Evolutionary conservation across 2,113 vertebrate species (phyloP), one percentile per base, ranked within the genome.

Genomic region (Mandrillus leucophaeus): DNA sequence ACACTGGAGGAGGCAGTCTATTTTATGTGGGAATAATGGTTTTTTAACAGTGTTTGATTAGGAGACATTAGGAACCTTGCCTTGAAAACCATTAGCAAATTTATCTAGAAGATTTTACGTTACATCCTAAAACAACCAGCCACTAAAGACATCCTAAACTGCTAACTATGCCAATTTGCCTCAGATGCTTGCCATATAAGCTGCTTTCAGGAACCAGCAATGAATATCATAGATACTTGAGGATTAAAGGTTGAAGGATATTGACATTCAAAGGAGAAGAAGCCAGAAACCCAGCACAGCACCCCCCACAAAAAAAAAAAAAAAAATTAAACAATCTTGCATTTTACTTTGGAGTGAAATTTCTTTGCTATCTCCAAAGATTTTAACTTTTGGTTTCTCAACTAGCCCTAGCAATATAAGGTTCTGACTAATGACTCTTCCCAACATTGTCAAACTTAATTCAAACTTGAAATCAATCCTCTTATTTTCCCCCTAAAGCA

Each of bases 71-170:
- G 87, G 75, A 90, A 48, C 30, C 25, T 55, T 95, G 95, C 80
- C 81, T 98, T 9, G 4, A 76, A 96, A 88, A 50, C 90, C 57
- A 97, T 85, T 88, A 96, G 76, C 95, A 89, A 95, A 93, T 96
- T 84, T 96, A 96, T 90, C 73, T 90, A 76, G 25, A 93, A 80
- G 55, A 82, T 38, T 93, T 93, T 96, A 93, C 40, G 75, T n/a
- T 88, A 40, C 16, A 45, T 96, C 76, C 80, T 83, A 92, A 96
- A 97, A 79, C 25, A 27, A 73, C 3, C 13, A 84, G 93, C 68
- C 87, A 52, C 61, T 68, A 23, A 92, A 95, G 90, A 55, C 6
- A 92, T 7, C n/a, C 35, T 72, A 55, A 95, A 84, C 61, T 84
- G 94, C 80, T 97, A 57, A 64, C 17, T 10, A 30, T 50, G 82